These are phyloP conservation scores for Deroptyus accipitrinus DNA, from an alignment of 2,113 vertebrate genomes.

Conservation along the genomic window DNA sequence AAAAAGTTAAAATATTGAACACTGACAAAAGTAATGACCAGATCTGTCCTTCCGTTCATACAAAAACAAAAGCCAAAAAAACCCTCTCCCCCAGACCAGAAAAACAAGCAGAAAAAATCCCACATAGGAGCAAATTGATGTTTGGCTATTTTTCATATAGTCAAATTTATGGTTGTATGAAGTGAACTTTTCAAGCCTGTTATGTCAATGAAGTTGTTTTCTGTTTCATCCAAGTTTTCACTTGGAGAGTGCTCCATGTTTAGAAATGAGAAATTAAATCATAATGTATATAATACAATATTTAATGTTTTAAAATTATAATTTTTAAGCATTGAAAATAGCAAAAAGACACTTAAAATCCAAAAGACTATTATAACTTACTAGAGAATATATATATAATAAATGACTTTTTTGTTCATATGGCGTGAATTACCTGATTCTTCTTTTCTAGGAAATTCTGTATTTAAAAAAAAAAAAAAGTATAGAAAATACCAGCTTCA, in stretches of 20 bases:
- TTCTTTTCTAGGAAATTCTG: slow-evolving; percentile 71
- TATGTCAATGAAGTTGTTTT: slow-evolving; percentile 70
- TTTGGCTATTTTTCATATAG: slow-evolving; percentile 79
- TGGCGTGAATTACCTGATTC: slow-evolving; percentile 71
- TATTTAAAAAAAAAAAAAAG: background rate
- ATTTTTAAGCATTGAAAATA: slow-evolving; percentile 84
- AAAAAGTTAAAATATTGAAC: slow-evolving; percentile 76
- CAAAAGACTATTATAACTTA: slow-evolving; percentile 78
- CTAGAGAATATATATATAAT: slow-evolving; percentile 81
- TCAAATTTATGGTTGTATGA: slow-evolving; percentile 72
- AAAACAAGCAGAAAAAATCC: slow-evolving; percentile 14
- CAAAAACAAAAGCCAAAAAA: slow-evolving; percentile 54
- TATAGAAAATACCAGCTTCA: background rate
- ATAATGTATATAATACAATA: slow-evolving; percentile 80
- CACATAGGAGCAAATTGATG: slow-evolving; percentile 59
- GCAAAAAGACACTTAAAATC: slow-evolving; percentile 79
- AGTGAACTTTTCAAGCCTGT: slow-evolving; percentile 71
- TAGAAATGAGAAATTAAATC: slow-evolving; percentile 71
- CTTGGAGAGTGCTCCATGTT: slow-evolving; percentile 71
- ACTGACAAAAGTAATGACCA: slow-evolving; percentile 66
- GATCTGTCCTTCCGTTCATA: slow-evolving; percentile 70
- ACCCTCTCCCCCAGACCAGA: background rate
- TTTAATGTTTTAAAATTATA: slow-evolving; percentile 83
- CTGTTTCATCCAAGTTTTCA: slow-evolving; percentile 65
- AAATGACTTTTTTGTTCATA: slow-evolving; percentile 81